Evolutionary conservation across 1,140 invertebrate genomes (phyloP), one percentile per base, ranked within the genome.

Genomic region (Conus ventricosus): DNA sequence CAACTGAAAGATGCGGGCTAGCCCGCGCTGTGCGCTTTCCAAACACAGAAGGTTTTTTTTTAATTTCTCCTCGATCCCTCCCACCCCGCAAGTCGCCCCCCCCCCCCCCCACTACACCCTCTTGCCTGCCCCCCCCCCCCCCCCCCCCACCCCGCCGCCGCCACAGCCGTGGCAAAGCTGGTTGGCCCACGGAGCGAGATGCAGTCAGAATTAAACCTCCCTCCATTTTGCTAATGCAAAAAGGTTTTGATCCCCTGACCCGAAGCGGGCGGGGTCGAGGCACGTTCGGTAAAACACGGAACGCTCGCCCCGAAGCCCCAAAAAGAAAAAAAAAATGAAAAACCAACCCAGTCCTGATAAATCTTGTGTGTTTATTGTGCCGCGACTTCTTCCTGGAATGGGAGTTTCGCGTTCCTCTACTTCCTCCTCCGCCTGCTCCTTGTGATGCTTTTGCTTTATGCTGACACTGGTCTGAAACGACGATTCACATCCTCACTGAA

Each of bases 201-300:
- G 84, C 23, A 71, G 60, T 54, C 54, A 54, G 84, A 85, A 85
- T 85, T 85, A 85, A 85, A 71, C 25, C 60, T 53, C 39, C 17
- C 80, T 75, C 53, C 84, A 85, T 85, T 85, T 85, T 85, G 15
- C 84, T 85, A 85, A 85, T 85, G 84, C 84, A 85, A 75, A 85
- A 85, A 85, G 84, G 84, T 85, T 85, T 85, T 85, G 84, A 85
- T 85, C 84, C 25, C 1, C 27, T 85, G 84, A 85, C 84, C 84
- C 84, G 39, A 51, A 81, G n/a, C 84, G 54, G n/a, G 15, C 1
- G 51, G 54, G 60, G 57, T 85, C 71, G 27, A 53, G 63, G 63
- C 25, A 53, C 63, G 71, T 71, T 75, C 53, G 84, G 84, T 25
- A 71, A 75, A 67, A 75, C 84, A 25, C 54, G 63, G 67, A 25